Base-by-base conservation (phyloP, 2,888 invertebrate genomes). In the Metacarcinus magister region DNA sequence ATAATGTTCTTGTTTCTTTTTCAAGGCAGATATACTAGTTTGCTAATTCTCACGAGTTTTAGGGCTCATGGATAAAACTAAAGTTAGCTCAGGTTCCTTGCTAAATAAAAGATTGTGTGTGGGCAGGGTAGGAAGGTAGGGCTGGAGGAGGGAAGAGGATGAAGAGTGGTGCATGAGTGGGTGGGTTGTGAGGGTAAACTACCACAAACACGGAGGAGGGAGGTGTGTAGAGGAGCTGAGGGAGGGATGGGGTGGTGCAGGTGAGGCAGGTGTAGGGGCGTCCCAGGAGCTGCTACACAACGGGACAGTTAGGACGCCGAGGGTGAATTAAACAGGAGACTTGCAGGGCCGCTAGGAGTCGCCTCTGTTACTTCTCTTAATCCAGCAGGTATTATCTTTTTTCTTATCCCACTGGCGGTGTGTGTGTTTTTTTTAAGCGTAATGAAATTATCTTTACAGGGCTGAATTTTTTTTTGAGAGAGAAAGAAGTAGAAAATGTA, bases 11-110 rank as follows among this genome's bases (percentile, higher is more conserved):
- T 28, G n/a, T 28, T 75, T 75, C 75, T 75, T 75, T 75, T 75
- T 75, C 75, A 8, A 75, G 75, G 28, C 75, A 75, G 60, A 75
- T 75, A 75, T 75, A 75, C 75, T 28, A 75, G 75, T 75, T 75
- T 75, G 75, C 75, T 75, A 75, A 75, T 75, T 75, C 28, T 75
- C 28, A 7, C 75, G 75, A 75, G 75, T 75, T 60, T 60, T 75
- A 75, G 75, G 75, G 75, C 5, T 75, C 3, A 7, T 75, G 75
- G n/a, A 75, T 75, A 75, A 75, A 75, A 75, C 28, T 28, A 75
- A 75, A 75, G 75, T 75, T 75, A 75, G 75, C n/a, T 75, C 75
- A 75, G 23, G 75, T 28, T 75, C 75, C 75, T 75, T 75, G 75
- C 28, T 75, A 75, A 75, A 75, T 75, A 75, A 75, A 75, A 75